Evolutionary conservation across 2,888 invertebrate genomes (phyloP).

Genomic region (Gymnosoma rotundatum): DNA sequence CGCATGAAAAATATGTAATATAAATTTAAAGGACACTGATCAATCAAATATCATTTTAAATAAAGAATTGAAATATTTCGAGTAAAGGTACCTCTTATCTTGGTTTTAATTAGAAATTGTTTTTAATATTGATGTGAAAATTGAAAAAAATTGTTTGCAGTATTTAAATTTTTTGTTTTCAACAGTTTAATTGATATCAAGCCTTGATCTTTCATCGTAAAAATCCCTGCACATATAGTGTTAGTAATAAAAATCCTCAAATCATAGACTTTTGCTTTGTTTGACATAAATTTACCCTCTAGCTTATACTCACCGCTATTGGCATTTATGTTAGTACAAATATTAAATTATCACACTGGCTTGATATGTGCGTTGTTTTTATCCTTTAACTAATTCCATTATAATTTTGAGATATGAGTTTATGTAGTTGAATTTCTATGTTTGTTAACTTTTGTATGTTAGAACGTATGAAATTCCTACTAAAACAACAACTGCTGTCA

Average conservation of each 20-base stretch:
- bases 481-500: slow-evolving; percentile 34
- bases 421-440: background rate
- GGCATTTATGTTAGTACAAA: background rate
- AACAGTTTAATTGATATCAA: background rate
- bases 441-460: background rate
- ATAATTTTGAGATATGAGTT: background rate
- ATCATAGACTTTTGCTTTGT: slow-evolving; percentile 62
- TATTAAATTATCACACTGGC: slow-evolving; percentile 12
- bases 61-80: background rate
- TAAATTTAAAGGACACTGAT: background rate
- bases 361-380: slow-evolving; percentile 8
- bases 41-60: background rate
- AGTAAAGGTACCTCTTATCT: too few species aligned
- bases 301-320: background rate
- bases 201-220: background rate
- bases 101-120: background rate
- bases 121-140: background rate
- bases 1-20: background rate
- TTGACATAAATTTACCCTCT: slow-evolving; percentile 43
- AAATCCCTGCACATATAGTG: slow-evolving; percentile 5
- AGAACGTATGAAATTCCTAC: background rate
- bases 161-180: background rate
- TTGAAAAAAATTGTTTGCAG: background rate
- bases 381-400: slow-evolving; percentile 18
- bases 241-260: slow-evolving; percentile 64